Evolutionary conservation across 2,888 invertebrate species (phyloP).

Genomic region (Auanema freiburgensis): DNA sequence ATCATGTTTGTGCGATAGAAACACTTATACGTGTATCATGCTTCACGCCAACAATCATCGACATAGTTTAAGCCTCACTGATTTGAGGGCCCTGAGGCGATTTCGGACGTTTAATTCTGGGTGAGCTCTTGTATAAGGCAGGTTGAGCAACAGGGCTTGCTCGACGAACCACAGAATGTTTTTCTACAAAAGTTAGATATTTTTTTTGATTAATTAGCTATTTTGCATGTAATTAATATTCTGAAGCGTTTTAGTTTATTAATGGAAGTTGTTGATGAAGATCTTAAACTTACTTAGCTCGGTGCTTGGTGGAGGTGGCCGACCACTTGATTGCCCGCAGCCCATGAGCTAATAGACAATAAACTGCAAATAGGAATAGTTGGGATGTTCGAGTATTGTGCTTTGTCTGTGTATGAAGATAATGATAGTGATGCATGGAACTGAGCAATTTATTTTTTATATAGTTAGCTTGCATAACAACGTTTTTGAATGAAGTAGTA

Average conservation of each 20-base stretch:
- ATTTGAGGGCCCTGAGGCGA: not conserved
- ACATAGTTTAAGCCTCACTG: not conserved
- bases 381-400: too few species aligned
- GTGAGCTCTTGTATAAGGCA: not conserved
- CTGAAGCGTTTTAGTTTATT: constrained; percentile 9
- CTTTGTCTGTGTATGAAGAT: too few species aligned
- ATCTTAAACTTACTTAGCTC: constrained; percentile 42
- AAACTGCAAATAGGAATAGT: too few species aligned
- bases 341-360: constrained; percentile 29
- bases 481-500: too few species aligned
- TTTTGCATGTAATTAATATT: constrained; percentile 1
- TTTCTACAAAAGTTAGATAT: not conserved
- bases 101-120: not conserved
- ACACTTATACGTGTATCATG: too few species aligned
- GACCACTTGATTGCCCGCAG: constrained; percentile 47
- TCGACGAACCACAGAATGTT: constrained; percentile 1
- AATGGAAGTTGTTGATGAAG: not conserved
- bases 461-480: too few species aligned
- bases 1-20: too few species aligned
- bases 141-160: not conserved
- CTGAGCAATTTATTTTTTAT: too few species aligned
- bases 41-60: too few species aligned
- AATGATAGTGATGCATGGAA: too few species aligned
- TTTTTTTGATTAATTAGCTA: not conserved
- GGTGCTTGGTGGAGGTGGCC: constrained; percentile 35